Base-by-base conservation (phyloP, 2,888 invertebrate genomes). In the Rhagonycha lutea region DNA sequence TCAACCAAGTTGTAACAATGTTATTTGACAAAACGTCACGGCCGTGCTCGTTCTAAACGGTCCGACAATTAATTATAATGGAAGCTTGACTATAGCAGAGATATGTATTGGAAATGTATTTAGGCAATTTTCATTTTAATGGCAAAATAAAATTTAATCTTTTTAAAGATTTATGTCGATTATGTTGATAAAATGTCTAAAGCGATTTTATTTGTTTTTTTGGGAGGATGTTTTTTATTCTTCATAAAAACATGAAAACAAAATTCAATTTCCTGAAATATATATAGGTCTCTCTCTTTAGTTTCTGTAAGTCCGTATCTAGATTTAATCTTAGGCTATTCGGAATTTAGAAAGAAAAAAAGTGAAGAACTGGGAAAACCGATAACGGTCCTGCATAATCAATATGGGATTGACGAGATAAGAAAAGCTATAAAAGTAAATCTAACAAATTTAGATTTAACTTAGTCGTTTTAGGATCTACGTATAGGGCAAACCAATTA, bases 181-280 rank as follows among this genome's bases (percentile, higher is more conserved):
- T 77, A 73, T 74, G 68, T 47, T 69, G 74, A 77, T 75, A 77
- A 75, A 77, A 74, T 68, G 68, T 70, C 72, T 70, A 75, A 77
- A 69, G 74, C 69, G 72, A 68, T 68, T 72, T 75, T 75, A 77
- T 77, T 77, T 77, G 77, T 72, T 75, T 72, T 70, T 71, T 75
- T 75, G 72, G 70, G 73, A 47, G 47, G 47, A 47, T 74, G 74
- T 77, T 77, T 77, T 76, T 77, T 77, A 77, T 77, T 75, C 68
- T 67, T 62, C 77, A 75, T 77, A 77, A 77, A 77, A 77, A 77
- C 77, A 77, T 77, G 77, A 77, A 77, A 77, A 77, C 77, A 77
- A 77, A 77, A 77, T 77, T 77, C 74, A 77, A 77, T 77, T 77
- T 77, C 77, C 77, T 73, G 74, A 77, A 73, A 77, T 77, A 77